Evolutionary conservation across 2,888 invertebrate species (phyloP), one percentile per base, ranked within the genome.

Genomic region (Pogonocherus hispidulus): DNA sequence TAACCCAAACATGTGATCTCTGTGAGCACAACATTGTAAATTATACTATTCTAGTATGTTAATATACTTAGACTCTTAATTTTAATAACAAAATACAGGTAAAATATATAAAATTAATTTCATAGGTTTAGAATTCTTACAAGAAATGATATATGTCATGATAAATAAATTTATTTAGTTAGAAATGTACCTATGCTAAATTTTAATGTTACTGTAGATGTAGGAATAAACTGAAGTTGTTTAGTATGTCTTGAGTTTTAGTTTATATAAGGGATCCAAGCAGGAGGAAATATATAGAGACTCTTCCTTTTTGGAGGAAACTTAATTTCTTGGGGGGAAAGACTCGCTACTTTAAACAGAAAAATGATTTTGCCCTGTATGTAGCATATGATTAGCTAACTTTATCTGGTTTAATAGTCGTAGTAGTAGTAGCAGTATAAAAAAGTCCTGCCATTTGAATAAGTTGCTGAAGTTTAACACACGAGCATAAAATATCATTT

Each of bases 11-110:
- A 20, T 19, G 35, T 11, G 23, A n/a, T 35, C 4, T 22, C 16
- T 55, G 6, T 37, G 49, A 51, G 55, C 55, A 56, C 55, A 56
- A 37, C 37, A 20, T 37, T 56, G 55, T 56, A 56, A 56, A 56
- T 20, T 56, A 37, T 14, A 56, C 18, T 4, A 54, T 19, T 22
- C 9, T 22, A 8, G 20, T 22, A 22, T 23, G 23, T 51, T 20
- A 51, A 8, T 32, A 32, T 2, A 32, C 9, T 51, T 51, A 51
- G 49, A 51, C 23, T 6, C n/a, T 51, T 51, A 22, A 23, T 51
- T 51, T 23, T 51, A 51, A 51, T 23, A 51, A 51, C 5, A 51
- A 51, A 51, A 22, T 49, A 23, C 49, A 51, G 49, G 49, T 51
- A 23, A 19, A 14, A 14, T 51, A 51, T 22, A 51, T n/a, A n/a